phyloP scores from a whole-genome alignment of 1,140 invertebrate species.

The Tetramorium alpestre region DNA sequence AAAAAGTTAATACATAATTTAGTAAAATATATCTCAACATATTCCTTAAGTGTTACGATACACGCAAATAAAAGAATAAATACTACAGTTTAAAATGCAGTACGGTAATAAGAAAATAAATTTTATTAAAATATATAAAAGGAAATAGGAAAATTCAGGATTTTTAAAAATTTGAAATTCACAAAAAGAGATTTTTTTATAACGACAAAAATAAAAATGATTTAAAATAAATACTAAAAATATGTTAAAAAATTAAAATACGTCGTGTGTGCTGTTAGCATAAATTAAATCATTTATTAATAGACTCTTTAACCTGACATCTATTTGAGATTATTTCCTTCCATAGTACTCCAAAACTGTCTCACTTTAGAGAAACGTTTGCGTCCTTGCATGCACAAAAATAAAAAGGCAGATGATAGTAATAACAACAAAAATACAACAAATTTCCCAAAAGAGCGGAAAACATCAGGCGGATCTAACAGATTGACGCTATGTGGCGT shows the following conservation, averaged over 20 bases:
- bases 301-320: conserved; percentile 57
- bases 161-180: background rate
- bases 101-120: background rate
- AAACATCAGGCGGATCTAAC: conserved; percentile 4
- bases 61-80: background rate
- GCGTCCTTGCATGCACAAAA: conserved; percentile 84
- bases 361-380: conserved; percentile 85
- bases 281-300: conserved; percentile 58
- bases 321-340: conserved; percentile 83
- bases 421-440: conserved; percentile 59
- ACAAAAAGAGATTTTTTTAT: background rate
- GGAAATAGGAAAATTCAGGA: background rate
- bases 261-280: background rate
- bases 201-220: background rate
- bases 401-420: conserved; percentile 71
- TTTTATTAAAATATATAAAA: background rate
- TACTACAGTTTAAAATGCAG: background rate
- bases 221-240: conserved; percentile 32
- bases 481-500: background rate
- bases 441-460: conserved; percentile 45
- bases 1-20: conserved; percentile 34
- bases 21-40: background rate
- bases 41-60: background rate
- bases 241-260: conserved; percentile 45
- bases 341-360: conserved; percentile 86